phyloP scores from a whole-genome alignment of 2,888 invertebrate species.

The Mythimna ferrago region DNA sequence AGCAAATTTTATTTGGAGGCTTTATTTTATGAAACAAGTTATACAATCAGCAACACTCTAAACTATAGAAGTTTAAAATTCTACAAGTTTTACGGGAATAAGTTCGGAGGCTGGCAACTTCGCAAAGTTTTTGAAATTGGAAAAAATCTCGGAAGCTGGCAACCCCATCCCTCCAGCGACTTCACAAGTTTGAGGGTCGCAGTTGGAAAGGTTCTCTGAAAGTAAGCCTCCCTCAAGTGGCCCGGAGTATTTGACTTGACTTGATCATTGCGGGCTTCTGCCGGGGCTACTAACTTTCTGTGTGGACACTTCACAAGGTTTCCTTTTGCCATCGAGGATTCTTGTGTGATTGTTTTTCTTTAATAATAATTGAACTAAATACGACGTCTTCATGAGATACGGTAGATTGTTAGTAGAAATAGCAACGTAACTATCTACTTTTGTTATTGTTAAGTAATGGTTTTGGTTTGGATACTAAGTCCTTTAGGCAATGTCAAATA shows the following conservation, averaged over 20 bases:
- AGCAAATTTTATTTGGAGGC: conserved; percentile 34
- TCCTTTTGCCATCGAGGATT: neutral
- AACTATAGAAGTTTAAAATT: conserved; percentile 54
- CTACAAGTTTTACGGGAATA: conserved; percentile 34
- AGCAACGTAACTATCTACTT: neutral
- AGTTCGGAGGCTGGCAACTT: conserved; percentile 13
- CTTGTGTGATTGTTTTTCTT: conserved; percentile 11
- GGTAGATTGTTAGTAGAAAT: neutral
- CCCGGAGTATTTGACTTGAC: conserved; percentile 51
- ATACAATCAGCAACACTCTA: conserved; percentile 32
- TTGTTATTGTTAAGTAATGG: no score
- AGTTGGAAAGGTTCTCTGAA: conserved; percentile 50
- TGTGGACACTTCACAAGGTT: conserved; percentile 1
- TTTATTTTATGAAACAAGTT: conserved; percentile 42
- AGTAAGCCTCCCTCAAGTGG: conserved; percentile 41
- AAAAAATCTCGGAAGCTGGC: conserved; percentile 54
- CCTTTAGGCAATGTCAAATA: no score
- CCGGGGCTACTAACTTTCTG: conserved; percentile 25
- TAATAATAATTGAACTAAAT: conserved; percentile 17
- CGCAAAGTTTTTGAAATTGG: conserved; percentile 55
- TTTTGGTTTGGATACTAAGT: no score
- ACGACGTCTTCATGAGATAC: neutral
- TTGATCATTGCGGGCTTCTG: conserved; percentile 56
- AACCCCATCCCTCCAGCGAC: conserved; percentile 36
- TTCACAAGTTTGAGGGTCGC: conserved; percentile 54